A percentile compares a stretch with the other conserved stretches of the same genome.
Evolutionary conservation across 35 echinoderm and acorn worm species (phyloP).

Genomic region (Apostichopus parvimensis): DNA sequence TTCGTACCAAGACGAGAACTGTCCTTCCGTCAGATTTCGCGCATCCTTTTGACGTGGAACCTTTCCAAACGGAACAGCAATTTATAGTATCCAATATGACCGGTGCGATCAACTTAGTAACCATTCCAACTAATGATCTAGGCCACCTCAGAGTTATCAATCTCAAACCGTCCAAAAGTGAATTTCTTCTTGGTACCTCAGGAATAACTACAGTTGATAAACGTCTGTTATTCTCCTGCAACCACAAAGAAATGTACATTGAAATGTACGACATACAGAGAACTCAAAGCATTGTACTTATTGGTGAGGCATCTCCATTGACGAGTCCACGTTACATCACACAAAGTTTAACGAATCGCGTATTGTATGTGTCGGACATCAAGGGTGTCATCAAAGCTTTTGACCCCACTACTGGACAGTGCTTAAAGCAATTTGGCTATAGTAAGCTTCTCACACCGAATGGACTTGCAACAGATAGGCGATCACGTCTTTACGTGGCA

Average conservation of each 20-base stretch:
- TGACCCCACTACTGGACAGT: background rate
- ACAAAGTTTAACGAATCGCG: background rate
- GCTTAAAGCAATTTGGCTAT: background rate
- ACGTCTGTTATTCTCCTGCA: conserved; percentile 7
- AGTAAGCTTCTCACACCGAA: background rate
- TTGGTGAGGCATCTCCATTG: background rate
- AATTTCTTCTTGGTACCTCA: background rate
- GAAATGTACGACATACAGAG: conserved; percentile 20
- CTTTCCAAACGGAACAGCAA: background rate
- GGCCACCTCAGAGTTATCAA: background rate
- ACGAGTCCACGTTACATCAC: background rate
- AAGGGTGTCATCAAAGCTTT: conserved; percentile 39
- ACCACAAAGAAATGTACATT: background rate
- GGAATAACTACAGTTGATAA: conserved; percentile 4
- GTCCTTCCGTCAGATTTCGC: conserved; percentile 2
- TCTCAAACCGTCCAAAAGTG: background rate
- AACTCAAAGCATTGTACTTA: background rate
- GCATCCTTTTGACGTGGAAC: conserved; percentile 13
- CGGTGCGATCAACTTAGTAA: background rate
- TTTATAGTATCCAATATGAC: conserved; percentile 33
- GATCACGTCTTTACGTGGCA: conserved; percentile 15
- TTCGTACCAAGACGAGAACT: background rate
- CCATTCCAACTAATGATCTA: background rate
- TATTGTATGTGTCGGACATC: conserved; percentile 23
- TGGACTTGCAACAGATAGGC: background rate